Conservation (phyloP, 2,797 vertebrate species). For the Malurus leucopterus region DNA sequence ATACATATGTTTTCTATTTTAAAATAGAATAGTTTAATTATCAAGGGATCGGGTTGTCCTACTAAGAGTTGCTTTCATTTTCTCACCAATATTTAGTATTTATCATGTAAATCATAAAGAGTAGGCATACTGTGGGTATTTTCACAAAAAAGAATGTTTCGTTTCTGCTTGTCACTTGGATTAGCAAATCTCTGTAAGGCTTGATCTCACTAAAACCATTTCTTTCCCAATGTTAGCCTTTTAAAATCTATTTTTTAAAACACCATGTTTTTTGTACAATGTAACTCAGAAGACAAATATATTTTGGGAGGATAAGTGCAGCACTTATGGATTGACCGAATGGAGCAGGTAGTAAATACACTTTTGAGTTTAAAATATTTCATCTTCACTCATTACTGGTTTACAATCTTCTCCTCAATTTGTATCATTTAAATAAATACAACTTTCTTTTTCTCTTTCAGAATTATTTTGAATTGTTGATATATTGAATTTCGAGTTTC, state of each 20-base stretch:
- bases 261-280: not conserved
- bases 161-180: not conserved
- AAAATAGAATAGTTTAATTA: not conserved
- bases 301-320: not conserved
- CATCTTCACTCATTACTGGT: not conserved
- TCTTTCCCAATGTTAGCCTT: not conserved
- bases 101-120: not conserved
- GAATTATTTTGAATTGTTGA: conserved; percentile 11
- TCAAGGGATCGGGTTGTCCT: not conserved
- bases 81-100: not conserved
- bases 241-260: not conserved
- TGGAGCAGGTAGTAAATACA: not conserved
- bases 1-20: not conserved
- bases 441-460: conserved; percentile 9
- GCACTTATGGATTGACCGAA: not conserved
- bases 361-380: conserved; percentile 22
- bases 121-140: not conserved
- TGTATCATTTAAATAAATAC: conserved; percentile 29
- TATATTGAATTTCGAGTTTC: not conserved
- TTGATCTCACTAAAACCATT: not conserved
- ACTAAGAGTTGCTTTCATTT: not conserved
- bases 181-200: not conserved
- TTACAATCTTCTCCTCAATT: not conserved
- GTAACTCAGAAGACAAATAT: not conserved
- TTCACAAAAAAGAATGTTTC: not conserved